Conservation (phyloP, 2,888 invertebrate genomes). For the Drosophila atripex region DNA sequence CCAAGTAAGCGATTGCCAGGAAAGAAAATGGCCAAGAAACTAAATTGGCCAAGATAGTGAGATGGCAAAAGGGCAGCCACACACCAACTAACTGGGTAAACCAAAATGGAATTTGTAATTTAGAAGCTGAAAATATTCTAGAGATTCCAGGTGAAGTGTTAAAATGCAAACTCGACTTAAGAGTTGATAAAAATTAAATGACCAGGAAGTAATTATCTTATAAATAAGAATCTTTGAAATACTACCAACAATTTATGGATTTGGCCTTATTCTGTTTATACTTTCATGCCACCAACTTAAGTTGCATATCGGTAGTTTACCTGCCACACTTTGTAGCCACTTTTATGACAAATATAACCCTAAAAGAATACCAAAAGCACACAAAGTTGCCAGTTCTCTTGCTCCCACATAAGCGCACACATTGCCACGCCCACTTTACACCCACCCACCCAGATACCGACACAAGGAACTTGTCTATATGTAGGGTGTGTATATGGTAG, state of each 20-base stretch:
- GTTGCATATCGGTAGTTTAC: conserved; percentile 40
- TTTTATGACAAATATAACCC: conserved; percentile 73
- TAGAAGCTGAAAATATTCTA: conserved; percentile 2
- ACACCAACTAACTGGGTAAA: conserved; percentile 16
- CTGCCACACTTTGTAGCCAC: conserved; percentile 72
- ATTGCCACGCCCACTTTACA: conserved; percentile 26
- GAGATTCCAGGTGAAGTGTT: background rate
- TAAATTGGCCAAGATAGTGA: background rate
- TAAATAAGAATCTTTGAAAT: background rate
- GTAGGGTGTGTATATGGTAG: background rate
- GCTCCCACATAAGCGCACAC: background rate
- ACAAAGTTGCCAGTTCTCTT: conserved; percentile 55
- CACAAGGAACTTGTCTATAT: conserved; percentile 3
- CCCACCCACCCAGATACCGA: conserved; percentile 18
- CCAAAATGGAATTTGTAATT: conserved; percentile 26
- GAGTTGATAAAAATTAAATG: background rate
- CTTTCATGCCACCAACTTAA: conserved; percentile 5
- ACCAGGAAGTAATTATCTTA: no score
- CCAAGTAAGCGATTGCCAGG: conserved; percentile 36
- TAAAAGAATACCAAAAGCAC: conserved; percentile 19
- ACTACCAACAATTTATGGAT: background rate
- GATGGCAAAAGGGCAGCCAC: background rate
- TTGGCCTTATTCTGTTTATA: background rate
- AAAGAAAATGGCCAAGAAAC: conserved; percentile 29
- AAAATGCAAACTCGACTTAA: background rate